Conservation (phyloP, 2,113 vertebrate genomes). For the Rhea americana region DNA sequence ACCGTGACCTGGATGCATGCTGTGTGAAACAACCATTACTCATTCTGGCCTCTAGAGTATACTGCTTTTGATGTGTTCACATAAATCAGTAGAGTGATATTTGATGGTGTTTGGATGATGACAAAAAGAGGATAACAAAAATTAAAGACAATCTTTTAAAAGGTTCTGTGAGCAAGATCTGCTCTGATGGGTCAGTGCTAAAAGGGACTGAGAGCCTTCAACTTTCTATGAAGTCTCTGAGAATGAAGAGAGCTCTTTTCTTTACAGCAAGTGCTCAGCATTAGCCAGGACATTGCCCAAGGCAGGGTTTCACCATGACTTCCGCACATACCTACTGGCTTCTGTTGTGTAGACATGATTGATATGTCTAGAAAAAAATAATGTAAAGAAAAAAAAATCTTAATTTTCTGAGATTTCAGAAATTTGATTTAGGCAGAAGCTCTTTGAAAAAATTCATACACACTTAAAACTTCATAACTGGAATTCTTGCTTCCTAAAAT, state of each 20-base stretch:
- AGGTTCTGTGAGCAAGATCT: neutral
- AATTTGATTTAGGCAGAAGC: neutral
- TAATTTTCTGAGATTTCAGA: neutral
- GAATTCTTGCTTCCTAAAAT: neutral
- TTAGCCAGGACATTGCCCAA: neutral
- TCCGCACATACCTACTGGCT: neutral
- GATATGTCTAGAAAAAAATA: neutral
- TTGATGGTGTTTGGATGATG: neutral
- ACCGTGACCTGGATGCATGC: neutral
- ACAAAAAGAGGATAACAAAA: neutral
- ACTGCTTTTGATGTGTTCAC: neutral
- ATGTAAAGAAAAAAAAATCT: neutral
- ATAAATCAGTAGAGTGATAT: fast-evolving
- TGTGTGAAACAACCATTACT: neutral
- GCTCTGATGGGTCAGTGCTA: neutral
- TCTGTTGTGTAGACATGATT: neutral
- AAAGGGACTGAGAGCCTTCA: neutral
- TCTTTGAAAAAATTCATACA: neutral
- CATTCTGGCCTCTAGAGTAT: neutral
- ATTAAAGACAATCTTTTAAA: neutral
- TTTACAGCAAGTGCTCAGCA: neutral
- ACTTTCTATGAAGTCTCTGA: neutral
- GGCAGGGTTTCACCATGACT: neutral
- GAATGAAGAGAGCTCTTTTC: neutral
- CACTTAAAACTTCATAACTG: neutral